phyloP scores from a whole-genome alignment of 2,113 vertebrate genomes.

The Piprites chloris region DNA sequence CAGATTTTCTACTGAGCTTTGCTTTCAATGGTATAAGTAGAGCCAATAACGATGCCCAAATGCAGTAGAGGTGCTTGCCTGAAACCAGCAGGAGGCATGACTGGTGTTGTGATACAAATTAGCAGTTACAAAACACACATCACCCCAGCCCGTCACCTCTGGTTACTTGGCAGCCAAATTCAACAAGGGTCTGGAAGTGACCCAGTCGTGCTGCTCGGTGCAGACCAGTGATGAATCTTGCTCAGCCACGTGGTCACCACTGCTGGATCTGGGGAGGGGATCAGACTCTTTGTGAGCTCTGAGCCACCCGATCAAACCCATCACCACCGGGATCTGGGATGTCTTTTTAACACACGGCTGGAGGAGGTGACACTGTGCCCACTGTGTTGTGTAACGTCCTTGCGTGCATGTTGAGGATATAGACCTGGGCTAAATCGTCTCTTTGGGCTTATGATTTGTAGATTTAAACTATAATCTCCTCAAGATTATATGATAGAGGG shows the following conservation, averaged over 20 bases:
- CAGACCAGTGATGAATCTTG: rapidly evolving
- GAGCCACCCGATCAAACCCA: neutral
- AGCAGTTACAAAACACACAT: neutral
- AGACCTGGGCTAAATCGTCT: neutral
- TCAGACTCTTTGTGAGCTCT: neutral
- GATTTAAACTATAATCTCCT: neutral
- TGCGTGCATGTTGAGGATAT: neutral
- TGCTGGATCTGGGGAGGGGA: neutral
- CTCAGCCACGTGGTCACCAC: neutral
- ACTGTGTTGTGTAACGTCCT: neutral
- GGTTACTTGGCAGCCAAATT: neutral
- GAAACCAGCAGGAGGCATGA: neutral
- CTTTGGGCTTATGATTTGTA: neutral
- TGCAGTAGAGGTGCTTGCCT: neutral
- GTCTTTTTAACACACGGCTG: neutral
- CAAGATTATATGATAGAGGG: neutral
- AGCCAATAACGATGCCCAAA: neutral
- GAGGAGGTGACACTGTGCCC: neutral
- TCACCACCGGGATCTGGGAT: neutral
- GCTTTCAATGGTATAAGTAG: neutral
- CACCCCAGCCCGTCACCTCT: neutral
- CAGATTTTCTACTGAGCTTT: neutral
- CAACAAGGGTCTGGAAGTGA: neutral
- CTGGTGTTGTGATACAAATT: neutral
- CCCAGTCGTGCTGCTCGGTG: rapidly evolving